Base-by-base conservation (phyloP, 2,888 invertebrate genomes). In the Thyatira batis region DNA sequence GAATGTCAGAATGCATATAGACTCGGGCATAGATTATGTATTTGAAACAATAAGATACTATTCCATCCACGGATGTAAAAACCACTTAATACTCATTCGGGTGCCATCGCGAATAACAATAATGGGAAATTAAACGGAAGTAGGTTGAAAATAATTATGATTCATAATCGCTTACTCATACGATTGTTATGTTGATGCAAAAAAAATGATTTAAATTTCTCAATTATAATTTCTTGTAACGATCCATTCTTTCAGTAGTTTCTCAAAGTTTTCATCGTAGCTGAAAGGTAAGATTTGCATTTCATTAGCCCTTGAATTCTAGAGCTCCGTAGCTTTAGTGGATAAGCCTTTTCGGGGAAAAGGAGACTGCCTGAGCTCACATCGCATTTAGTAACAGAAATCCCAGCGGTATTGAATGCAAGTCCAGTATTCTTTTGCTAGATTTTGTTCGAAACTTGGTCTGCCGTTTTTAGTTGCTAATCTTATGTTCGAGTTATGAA, bases 201-300 rank as follows among this genome's bases (percentile, higher is more conserved):
- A 20, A 17, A 27, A n/a, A 20, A 17, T 9, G 9, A 27, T 45
- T 23, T 3, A 13, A 23, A 45, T n/a, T 45, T 20, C 45, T 45
- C 30, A 45, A 45, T 45, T 9, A 6, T 13, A 2, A 25, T 13
- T 23, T 25, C 23, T 45, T 4, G 6, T 45, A 45, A 3, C 45
- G 11, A 13, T 10, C 11, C 23, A 1, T 8, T 9, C 17, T 27
- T 27, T 48, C 25, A 17, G 20, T 28, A 20, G 20, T 20, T 17
- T 28, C 17, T 1, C 45, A 45, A 44, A 49, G 44, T 54, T 23
- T 49, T 61, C 58, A 58, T 66, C 52, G 50, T 54, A 53, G 51
- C 58, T 62, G 60, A 69, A 73, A 75, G 72, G 69, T 65, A 53
- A 67, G 65, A 69, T 72, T 72, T 72, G 65, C 73, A 75, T 73